Base-by-base conservation (phyloP, 2,888 invertebrate genomes). In the Nebria brevicollis region DNA sequence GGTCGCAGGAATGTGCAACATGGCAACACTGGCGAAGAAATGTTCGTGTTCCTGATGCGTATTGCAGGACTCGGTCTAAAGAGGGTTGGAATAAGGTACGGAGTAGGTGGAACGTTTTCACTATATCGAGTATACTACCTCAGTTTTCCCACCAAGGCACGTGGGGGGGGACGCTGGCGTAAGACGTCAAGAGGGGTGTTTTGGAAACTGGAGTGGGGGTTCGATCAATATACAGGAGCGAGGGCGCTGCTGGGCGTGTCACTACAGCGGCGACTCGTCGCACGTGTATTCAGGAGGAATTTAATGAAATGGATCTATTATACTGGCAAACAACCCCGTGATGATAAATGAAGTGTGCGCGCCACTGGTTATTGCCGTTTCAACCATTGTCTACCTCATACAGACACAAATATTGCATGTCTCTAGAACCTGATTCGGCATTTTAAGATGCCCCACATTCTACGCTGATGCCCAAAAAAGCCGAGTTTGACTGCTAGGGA, bases 181-280 rank as follows among this genome's bases (percentile, higher is more conserved):
- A 54, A 54, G 54, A 54, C 74, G 74, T 43, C 73, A 41, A n/a
- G 15, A 13, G 41, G 73, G n/a, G 11, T 25, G 73, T 2, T 11
- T 11, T 13, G 54, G 54, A 6, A 54, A 54, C 2, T 54, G 54
- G 42, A 10, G 70, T 1, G 25, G 70, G 26, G 13, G 42, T 66
- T 74, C 42, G 79, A 79, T 79, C 79, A 79, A 79, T 79, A 79
- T 72, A 75, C 75, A 15, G 73, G 42, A 34, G 42, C 73, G 73
- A 73, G 73, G 73, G 42, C 73, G 73, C 73, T 54, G 54, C 54
- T 73, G 73, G 76, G 66, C 65, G 66, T 76, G 76, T 75, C 75
- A 26, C 26, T 34, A 42, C 73, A 73, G 41, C 34, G 77, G 68
- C 77, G 77, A n/a, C 68, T 66, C 66, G 34, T n/a, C n/a, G 3